Base-by-base conservation (phyloP, 1,140 invertebrate species). In the Drosophila melanica region DNA sequence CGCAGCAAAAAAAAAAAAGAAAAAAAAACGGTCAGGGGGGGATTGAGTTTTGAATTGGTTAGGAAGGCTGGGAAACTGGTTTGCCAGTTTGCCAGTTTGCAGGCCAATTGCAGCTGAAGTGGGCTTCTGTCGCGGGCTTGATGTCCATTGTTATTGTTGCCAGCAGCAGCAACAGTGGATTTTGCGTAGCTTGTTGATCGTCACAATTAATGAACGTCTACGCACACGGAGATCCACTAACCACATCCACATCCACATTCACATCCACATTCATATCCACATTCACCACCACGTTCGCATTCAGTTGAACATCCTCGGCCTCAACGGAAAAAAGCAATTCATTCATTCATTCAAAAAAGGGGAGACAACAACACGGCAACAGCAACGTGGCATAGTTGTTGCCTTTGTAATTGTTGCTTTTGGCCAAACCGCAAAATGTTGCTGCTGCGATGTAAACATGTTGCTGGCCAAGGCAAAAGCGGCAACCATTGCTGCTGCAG, bases 151-250 rank as follows among this genome's bases (percentile, higher is more conserved):
- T 66, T 58, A 62, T 58, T 66, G 80, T 69, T 57, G 64, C 69
- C 35, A 39, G 14, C 57, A 14, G 47, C 42, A 48, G 47, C 64
- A 67, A 59, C 55, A 53, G 57, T 81, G 75, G 68, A 78, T 86
- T 87, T 86, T 86, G 82, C 81, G 82, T 89, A 87, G 82, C 82
- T 87, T 84, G 82, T 87, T 87, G 84, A 87, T 87, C 79, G 84
- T 89, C 84, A 87, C 82, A 87, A 87, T 87, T 87, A 87, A 87
- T 87, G 84, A 87, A 84, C 84, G 84, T 78, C 81, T 89, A 89
- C 84, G 84, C 84, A 89, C 73, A 89, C 84, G 82, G 82, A 76
- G 82, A 87, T 82, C 68, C 84, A 84, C 79, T 66, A 82, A 84
- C 84, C 84, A 84, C 82, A 86, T 75, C 75, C 81, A 78, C 81